phyloP scores from a whole-genome alignment of 2,888 invertebrate species.

The Sycophila texana region DNA sequence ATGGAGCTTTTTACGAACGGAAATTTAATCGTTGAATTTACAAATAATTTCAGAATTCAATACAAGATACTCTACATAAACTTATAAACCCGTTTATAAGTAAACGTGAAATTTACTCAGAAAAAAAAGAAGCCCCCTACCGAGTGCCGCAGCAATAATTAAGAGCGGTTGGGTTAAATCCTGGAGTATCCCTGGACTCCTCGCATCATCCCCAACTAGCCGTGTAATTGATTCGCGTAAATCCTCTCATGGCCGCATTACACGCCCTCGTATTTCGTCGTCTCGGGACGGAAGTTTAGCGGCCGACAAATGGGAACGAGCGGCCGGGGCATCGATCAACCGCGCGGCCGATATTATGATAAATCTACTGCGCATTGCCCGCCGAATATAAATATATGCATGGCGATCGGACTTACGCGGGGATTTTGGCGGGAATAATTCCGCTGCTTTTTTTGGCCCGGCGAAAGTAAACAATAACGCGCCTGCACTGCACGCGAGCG shows the following conservation, averaged over 20 bases:
- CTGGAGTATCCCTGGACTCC: background rate
- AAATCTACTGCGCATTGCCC: constrained; percentile 9
- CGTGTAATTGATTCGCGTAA: constrained; percentile 41
- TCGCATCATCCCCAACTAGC: background rate
- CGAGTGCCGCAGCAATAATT: no score
- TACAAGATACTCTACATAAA: no score
- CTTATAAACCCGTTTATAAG: no score
- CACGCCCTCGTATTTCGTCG: background rate
- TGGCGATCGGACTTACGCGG: no score
- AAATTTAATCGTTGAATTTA: no score
- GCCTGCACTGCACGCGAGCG: background rate
- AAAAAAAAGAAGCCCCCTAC: no score
- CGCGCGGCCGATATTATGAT: background rate
- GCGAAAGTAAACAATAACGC: background rate
- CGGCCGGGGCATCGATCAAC: background rate
- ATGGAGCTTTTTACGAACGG: no score
- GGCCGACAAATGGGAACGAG: constrained; percentile 21
- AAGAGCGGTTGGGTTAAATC: background rate
- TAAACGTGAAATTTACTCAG: no score
- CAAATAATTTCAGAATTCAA: no score
- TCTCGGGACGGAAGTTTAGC: constrained; percentile 31
- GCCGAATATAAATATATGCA: background rate
- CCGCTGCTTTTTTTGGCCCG: background rate
- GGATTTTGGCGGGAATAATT: background rate
- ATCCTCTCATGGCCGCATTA: constrained; percentile 15